Evolutionary conservation across 2,888 invertebrate genomes (phyloP), one percentile per base, ranked within the genome.

Genomic region (Schizotus pectinicornis): DNA sequence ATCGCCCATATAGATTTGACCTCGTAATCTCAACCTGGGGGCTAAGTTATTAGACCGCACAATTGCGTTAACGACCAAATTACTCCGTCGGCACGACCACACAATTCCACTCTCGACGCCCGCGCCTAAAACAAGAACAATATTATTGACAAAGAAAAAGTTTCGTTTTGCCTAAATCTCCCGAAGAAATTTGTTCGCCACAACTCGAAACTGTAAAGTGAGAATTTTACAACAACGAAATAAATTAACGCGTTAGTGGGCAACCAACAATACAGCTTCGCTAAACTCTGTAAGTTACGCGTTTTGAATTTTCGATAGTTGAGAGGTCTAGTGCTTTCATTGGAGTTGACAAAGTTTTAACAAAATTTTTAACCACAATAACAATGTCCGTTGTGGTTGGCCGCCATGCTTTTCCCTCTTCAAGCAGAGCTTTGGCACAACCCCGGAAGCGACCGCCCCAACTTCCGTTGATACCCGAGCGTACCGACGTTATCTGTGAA

Each of bases 1-100:
- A 22, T 22, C 22, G 5, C 22, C 22, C 22, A 22, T 53, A 58
- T 58, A 34, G 49, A 53, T 53, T 53, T 58, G 58, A 49, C 58
- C 58, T 53, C 49, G 39, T 48, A 58, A 46, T 43, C 41, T 22
- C 37, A 42, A 53, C 48, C 37, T 34, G 43, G 48, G n/a, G 36
- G 39, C 53, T 53, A 51, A 51, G 33, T 57, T 57, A 30, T 52
- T 57, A 46, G 51, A 35, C 32, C 41, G 35, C 52, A 22, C 53
- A 58, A 58, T 58, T 51, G 51, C 53, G 36, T 58, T 58, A 58
- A 58, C 43, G 37, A 58, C 45, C 54, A 54, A 54, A 59, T 59
- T 59, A 54, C 50, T 31, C 49, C 48, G 35, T 42, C 51, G 11
- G 46, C 32, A 31, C 39, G 42, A 42, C 31, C 46, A 37, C 45